Evolutionary conservation across 2,113 vertebrate genomes (phyloP), one percentile per base, ranked within the genome.

Genomic region (Edolisoma coerulescens): DNA sequence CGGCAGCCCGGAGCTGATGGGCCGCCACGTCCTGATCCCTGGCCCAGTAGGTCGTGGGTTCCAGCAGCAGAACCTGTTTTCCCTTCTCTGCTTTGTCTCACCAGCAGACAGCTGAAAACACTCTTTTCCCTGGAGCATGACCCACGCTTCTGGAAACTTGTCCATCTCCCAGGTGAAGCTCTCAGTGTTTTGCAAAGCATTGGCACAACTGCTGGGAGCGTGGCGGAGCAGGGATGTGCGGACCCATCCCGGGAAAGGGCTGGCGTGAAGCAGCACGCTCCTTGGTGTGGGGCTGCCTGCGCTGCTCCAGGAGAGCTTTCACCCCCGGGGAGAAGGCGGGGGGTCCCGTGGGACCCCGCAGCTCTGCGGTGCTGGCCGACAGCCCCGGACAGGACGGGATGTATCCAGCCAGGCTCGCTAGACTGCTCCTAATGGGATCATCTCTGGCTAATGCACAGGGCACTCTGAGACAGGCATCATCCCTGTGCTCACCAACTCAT

Each of bases 51-150:
- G 84, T 87, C 13, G 3, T 1, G 4, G 33, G 39, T 64, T 73
- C 93, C 89, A 28, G 7, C 33, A 90, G 71, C 91, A 90, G 56
- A 86, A 64, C 84, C 41, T 95, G 95, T 91, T 94, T 90, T 86
- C 57, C 52, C 49, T 90, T 71, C 69, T 54, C 83, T 60, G 68
- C 50, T 54, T 33, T 73, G 70, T 75, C 50, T 87, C 80, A n/a
- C 30, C 56, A 54, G 47, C 93, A 91, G 93, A 81, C 87, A 84
- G 87, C 77, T 87, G 69, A 50, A 81, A 84, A 77, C 22, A 21
- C 32, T 52, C 35, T 26, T 82, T 49, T 78, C 63, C 57, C 42
- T 3, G 3, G 77, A 63, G 47, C 41, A 2, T 11, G 59, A 91
- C 75, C 69, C 32, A 6, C 1, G 0, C 16, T 50, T 70, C 73